Evolutionary conservation across 2,888 invertebrate genomes (phyloP).

Genomic region (Pseudococcus jackbeardsleyi): DNA sequence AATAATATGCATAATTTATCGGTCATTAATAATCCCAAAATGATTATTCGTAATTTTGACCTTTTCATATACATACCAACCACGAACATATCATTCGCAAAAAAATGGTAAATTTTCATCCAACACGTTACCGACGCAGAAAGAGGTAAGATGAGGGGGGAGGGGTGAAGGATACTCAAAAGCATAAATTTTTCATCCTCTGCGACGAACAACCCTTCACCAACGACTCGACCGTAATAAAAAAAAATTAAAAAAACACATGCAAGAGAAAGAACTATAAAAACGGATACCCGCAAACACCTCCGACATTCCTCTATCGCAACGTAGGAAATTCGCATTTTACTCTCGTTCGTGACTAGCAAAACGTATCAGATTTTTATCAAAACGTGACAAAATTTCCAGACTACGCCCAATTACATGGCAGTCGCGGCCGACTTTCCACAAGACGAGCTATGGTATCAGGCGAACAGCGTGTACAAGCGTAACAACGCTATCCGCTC

Average conservation of each 20-base stretch:
- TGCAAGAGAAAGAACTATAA: neutral
- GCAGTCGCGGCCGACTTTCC: conserved; percentile 10
- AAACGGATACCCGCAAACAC: neutral
- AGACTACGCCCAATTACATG: conserved; percentile 42
- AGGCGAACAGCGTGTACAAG: neutral
- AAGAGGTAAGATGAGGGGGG: too few relatives aligned
- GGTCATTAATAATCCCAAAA: too few relatives aligned
- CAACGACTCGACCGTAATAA: neutral
- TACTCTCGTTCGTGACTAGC: neutral
- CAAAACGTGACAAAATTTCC: conserved; percentile 53
- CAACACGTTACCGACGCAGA: too few relatives aligned
- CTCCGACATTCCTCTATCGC: neutral
- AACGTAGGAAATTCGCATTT: neutral
- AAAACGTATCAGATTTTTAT: conserved; percentile 13
- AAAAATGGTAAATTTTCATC: too few relatives aligned
- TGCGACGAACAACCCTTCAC: neutral
- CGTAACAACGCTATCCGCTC: neutral
- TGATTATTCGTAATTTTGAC: too few relatives aligned
- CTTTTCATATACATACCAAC: too few relatives aligned
- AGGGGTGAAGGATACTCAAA: too few relatives aligned
- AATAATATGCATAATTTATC: too few relatives aligned
- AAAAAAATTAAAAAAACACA: neutral
- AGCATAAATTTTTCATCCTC: too few relatives aligned
- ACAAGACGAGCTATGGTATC: neutral
- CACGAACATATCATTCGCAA: too few relatives aligned